A percentile compares a stretch with the other conserved stretches of the same genome.
phyloP scores from a whole-genome alignment of 2,888 invertebrate genomes.

The Caenorhabditis sinica region DNA sequence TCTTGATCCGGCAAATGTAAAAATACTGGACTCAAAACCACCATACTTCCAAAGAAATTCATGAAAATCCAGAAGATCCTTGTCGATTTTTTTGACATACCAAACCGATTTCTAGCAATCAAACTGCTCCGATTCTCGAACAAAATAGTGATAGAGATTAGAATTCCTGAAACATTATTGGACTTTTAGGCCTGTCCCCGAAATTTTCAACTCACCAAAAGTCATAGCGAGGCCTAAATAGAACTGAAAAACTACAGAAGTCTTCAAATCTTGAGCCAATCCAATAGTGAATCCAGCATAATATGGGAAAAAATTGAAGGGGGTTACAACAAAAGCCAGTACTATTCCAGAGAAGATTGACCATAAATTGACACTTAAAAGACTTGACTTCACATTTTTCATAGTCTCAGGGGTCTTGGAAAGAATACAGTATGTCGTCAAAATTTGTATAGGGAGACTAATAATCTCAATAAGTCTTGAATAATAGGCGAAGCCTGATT shows the following conservation, averaged over 20 bases:
- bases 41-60: too few species aligned
- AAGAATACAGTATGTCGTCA: background rate
- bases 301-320: constrained; percentile 12
- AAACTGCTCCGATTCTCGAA: constrained; percentile 3
- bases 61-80: background rate
- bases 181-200: too few species aligned
- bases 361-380: constrained; percentile 1
- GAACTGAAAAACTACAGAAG: background rate
- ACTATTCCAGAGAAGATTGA: background rate
- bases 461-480: background rate
- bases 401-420: constrained; percentile 6
- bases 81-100: background rate
- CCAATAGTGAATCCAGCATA: background rate
- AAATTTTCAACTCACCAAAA: background rate
- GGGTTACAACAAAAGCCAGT: background rate
- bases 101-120: too few species aligned
- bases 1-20: too few species aligned
- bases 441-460: background rate
- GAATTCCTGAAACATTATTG: background rate
- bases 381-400: background rate
- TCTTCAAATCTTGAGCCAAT: background rate
- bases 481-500: background rate
- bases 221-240: background rate
- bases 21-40: too few species aligned
- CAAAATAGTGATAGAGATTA: background rate